Conservation (phyloP, 1,140 invertebrate genomes). For the Agrypnia vestita region DNA sequence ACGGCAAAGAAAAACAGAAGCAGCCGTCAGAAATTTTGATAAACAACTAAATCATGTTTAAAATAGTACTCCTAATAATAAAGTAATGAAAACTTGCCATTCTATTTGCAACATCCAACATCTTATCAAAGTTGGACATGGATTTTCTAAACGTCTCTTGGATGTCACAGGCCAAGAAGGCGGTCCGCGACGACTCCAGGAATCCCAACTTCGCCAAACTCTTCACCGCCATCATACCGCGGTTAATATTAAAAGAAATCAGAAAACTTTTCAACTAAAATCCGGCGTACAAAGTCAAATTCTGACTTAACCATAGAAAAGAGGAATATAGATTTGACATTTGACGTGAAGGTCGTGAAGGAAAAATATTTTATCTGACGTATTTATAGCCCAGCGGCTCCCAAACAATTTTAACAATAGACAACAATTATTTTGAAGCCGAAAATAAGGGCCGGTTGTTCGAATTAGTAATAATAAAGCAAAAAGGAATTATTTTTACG, state of each 20-base stretch:
- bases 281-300: not conserved
- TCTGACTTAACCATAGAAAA: not conserved
- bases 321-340: not conserved
- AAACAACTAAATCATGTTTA: not conserved
- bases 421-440: no score
- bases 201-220: slow-evolving; percentile 50
- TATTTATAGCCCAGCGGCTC: slow-evolving; percentile 5
- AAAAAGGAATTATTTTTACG: no score
- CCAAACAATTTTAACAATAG: not conserved
- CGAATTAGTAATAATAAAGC: no score
- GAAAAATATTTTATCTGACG: not conserved
- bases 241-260: slow-evolving; percentile 7
- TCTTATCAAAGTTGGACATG: slow-evolving; percentile 84
- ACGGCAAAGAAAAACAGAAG: not conserved
- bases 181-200: slow-evolving; percentile 69
- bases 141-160: slow-evolving; percentile 87
- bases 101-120: slow-evolving; percentile 82
- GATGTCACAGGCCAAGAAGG: slow-evolving; percentile 88
- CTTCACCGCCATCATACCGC: slow-evolving; percentile 48
- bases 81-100: slow-evolving; percentile 73
- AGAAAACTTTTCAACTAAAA: not conserved
- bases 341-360: slow-evolving; percentile 14
- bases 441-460: no score
- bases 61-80: not conserved
- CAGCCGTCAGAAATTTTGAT: not conserved